These are phyloP conservation scores for Brachionus rubens DNA, from an alignment of 1,140 invertebrate species.

Conservation along the genomic window DNA sequence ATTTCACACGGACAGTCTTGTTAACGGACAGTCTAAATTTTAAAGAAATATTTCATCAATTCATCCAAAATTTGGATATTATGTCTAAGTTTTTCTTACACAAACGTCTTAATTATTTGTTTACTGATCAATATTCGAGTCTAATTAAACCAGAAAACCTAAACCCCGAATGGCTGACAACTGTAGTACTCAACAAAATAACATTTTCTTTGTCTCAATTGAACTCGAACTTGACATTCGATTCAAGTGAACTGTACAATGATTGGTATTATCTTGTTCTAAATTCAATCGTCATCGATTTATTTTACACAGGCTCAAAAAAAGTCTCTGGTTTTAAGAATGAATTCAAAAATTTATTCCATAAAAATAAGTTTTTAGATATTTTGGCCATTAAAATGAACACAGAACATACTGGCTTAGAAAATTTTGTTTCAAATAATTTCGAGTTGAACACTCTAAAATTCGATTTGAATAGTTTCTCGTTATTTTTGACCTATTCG, in stretches of 20 bases:
- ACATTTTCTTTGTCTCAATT: constrained; percentile 3
- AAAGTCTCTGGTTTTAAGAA: neutral
- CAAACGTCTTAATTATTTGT: constrained; percentile 19
- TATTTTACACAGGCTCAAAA: neutral
- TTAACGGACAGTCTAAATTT: neutral
- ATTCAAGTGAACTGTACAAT: neutral
- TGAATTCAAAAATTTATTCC: neutral
- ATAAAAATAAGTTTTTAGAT: neutral
- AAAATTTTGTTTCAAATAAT: neutral
- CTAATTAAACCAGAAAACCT: neutral
- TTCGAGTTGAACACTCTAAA: neutral
- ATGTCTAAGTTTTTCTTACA: neutral
- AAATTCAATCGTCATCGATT: constrained; percentile 15
- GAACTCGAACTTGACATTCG: neutral
- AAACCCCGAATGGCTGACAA: neutral
- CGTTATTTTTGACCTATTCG: neutral
- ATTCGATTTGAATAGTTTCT: constrained; percentile 8
- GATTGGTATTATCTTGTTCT: constrained; percentile 12
- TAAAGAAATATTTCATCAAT: neutral
- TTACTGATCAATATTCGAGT: neutral
- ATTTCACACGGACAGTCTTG: neutral
- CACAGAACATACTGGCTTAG: neutral
- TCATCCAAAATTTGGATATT: constrained; percentile 7
- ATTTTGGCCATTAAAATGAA: neutral
- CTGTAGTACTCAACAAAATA: constrained; percentile 5